Conservation (phyloP, 2,113 vertebrate species). For the Nymphicus hollandicus region DNA sequence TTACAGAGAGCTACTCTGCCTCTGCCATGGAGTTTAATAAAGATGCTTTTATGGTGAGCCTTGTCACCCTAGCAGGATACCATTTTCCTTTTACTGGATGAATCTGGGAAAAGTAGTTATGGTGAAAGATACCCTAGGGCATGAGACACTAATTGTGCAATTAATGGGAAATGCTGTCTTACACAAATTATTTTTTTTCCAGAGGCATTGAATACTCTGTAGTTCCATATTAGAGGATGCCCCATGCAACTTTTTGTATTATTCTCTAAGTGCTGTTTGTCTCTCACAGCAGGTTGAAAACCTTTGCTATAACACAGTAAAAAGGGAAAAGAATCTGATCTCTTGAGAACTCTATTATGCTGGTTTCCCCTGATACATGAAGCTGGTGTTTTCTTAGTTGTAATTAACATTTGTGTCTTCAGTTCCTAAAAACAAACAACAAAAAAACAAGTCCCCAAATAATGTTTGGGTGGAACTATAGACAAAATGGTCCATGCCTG, state of each 20-base stretch:
- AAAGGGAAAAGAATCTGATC: not conserved
- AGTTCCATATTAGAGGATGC: not conserved
- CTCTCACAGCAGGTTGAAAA: not conserved
- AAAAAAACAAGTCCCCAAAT: not conserved
- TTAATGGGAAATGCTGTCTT: not conserved
- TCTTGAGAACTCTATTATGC: not conserved
- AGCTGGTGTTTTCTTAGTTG: not conserved
- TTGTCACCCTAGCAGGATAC: not conserved
- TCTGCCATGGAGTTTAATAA: not conserved
- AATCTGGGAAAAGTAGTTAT: not conserved
- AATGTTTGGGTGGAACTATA: not conserved
- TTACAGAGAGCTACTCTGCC: not conserved
- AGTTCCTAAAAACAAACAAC: not conserved
- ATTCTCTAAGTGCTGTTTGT: not conserved
- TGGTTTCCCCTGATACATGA: not conserved
- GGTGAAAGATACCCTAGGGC: not conserved
- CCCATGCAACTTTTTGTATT: not conserved
- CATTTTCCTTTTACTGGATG: not conserved
- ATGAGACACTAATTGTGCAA: not conserved
- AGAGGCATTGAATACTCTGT: not conserved
- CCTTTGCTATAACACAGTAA: not conserved
- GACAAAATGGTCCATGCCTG: not conserved
- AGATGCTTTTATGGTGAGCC: not conserved
- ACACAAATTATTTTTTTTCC: not conserved
- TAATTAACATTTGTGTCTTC: not conserved